A percentile compares a stretch with the other conserved stretches of the same genome.
Conservation (phyloP, 2,888 invertebrate species). For the Parelbella ahira region DNA sequence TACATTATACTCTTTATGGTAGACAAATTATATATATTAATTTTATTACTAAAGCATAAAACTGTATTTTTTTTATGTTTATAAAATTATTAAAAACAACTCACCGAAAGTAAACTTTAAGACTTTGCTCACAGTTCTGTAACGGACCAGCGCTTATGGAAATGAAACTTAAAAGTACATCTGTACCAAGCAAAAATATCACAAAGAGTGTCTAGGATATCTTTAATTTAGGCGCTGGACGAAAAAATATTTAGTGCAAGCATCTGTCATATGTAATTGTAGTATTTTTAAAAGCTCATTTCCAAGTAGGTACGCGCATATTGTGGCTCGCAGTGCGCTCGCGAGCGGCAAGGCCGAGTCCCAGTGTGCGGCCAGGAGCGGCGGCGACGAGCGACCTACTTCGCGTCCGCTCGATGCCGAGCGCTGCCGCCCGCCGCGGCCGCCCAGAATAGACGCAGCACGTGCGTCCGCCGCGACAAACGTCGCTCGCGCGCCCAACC, state of each 20-base stretch:
- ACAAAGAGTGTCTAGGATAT: slow-evolving; percentile 19
- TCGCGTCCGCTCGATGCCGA: slow-evolving; percentile 64
- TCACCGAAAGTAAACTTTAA: too few species aligned
- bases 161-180: too few species aligned
- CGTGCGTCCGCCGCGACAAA: slow-evolving; percentile 71
- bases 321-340: slow-evolving; percentile 1
- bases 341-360: neutral
- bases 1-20: too few species aligned
- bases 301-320: slow-evolving; percentile 17
- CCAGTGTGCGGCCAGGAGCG: slow-evolving; percentile 26
- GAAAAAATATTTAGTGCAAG: slow-evolving; percentile 27
- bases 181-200: slow-evolving; percentile 10
- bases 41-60: too few species aligned
- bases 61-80: too few species aligned
- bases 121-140: too few species aligned
- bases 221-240: slow-evolving; percentile 12
- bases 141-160: too few species aligned
- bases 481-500: slow-evolving; percentile 43
- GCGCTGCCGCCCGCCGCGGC: slow-evolving; percentile 46
- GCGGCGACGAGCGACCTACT: slow-evolving; percentile 59
- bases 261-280: slow-evolving; percentile 24
- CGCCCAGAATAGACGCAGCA: slow-evolving; percentile 77
- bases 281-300: slow-evolving; percentile 22
- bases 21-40: too few species aligned
- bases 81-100: too few species aligned